phyloP scores from a whole-genome alignment of 2,113 vertebrate species.

The Rhinolophus ferrumequinum region DNA sequence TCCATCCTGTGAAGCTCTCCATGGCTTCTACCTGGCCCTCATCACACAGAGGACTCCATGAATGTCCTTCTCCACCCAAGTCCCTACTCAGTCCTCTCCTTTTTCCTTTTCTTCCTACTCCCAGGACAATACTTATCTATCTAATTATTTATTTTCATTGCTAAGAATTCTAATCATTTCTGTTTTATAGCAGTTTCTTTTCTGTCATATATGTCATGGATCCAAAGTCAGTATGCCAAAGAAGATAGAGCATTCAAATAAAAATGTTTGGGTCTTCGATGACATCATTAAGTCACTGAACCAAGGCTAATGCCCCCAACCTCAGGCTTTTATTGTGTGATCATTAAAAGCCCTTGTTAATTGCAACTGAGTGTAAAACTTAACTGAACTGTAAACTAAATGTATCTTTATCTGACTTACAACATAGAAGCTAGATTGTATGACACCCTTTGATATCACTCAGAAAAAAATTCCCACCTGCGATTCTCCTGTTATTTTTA shows the following conservation, averaged over 20 bases:
- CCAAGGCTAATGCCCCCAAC: neutral
- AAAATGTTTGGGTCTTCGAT: neutral
- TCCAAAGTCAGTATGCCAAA: neutral
- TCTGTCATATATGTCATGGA: neutral
- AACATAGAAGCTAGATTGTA: neutral
- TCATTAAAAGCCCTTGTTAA: neutral
- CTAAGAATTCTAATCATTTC: neutral
- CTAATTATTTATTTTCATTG: neutral
- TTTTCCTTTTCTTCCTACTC: neutral
- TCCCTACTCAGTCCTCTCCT: neutral
- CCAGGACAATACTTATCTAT: neutral
- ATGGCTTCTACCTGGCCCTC: neutral
- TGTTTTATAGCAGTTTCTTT: neutral
- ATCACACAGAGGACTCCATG: neutral
- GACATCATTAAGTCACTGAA: neutral
- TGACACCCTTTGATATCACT: neutral
- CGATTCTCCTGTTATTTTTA: neutral
- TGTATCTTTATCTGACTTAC: neutral
- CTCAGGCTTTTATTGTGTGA: neutral
- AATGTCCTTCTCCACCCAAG: no score
- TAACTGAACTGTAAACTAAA: neutral
- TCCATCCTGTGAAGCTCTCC: neutral
- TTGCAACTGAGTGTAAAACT: neutral
- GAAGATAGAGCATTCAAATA: neutral
- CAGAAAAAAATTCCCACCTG: neutral